Conservation (phyloP, 2,797 vertebrate species). For the Lateolabrax maculatus region DNA sequence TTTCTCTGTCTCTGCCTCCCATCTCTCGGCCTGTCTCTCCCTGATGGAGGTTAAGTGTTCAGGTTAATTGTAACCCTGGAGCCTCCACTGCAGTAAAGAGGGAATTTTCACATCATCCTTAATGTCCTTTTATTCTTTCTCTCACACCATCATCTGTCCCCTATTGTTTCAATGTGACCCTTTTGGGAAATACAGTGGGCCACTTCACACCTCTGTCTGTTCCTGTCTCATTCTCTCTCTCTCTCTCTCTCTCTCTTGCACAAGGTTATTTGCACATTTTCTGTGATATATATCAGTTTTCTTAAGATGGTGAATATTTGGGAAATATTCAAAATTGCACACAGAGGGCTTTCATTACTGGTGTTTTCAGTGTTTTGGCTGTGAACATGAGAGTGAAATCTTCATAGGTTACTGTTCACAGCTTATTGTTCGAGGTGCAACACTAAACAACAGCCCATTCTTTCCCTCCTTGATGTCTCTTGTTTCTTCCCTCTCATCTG, state of each 20-base stretch:
- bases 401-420: constrained; percentile 13
- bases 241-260: constrained; percentile 10
- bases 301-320: constrained; percentile 18
- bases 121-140: constrained; percentile 63
- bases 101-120: constrained; percentile 61
- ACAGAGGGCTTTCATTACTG: constrained; percentile 13
- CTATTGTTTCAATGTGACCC: constrained; percentile 65
- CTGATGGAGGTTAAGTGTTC: constrained; percentile 77
- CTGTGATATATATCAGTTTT: constrained; percentile 11
- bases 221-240: constrained; percentile 1
- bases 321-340: constrained; percentile 24
- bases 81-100: constrained; percentile 59
- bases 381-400: constrained; percentile 21
- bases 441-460: constrained; percentile 47
- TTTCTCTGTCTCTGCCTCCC: constrained; percentile 29
- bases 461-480: constrained; percentile 56
- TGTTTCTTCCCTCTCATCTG: constrained; percentile 65
- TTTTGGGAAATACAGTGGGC: constrained; percentile 50
- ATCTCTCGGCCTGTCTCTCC: constrained; percentile 40
- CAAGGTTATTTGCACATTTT: constrained; percentile 15
- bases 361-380: constrained; percentile 26
- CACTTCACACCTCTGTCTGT: constrained; percentile 28
- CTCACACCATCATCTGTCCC: constrained; percentile 57
- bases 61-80: constrained; percentile 77
- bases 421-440: constrained; percentile 26